Conservation (phyloP, 2,113 vertebrate genomes). For the Phylloscopus whistleri region DNA sequence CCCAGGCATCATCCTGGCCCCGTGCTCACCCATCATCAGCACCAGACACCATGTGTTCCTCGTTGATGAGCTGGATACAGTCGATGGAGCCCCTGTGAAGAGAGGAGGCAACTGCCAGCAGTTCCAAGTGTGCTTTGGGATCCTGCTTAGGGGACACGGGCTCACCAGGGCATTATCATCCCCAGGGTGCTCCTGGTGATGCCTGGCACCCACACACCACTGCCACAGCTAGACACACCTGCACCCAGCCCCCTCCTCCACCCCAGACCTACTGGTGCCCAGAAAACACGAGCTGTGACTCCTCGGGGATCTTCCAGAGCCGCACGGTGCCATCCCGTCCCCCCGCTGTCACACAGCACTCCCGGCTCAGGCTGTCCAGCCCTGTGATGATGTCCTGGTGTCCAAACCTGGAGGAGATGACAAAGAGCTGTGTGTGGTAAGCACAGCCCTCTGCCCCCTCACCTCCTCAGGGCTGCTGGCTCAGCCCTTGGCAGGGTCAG, state of each 20-base stretch:
- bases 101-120: background rate
- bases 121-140: background rate
- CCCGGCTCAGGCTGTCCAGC: constrained; percentile 90
- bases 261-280: constrained; percentile 87
- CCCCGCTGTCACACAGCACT: constrained; percentile 90
- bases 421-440: background rate
- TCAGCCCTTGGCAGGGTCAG: background rate
- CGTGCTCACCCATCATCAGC: constrained; percentile 88
- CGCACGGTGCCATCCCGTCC: constrained; percentile 88
- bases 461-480: accelerated
- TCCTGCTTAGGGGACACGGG: background rate
- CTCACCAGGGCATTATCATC: background rate
- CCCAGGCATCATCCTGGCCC: accelerated
- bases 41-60: constrained; percentile 94
- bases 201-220: accelerated
- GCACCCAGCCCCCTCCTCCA: accelerated
- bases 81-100: constrained; percentile 89
- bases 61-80: constrained; percentile 93
- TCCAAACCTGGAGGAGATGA: constrained; percentile 77
- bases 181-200: no score
- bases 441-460: accelerated
- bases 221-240: background rate
- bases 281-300: constrained; percentile 92
- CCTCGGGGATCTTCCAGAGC: constrained; percentile 96
- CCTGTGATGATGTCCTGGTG: constrained; percentile 91